phyloP scores from a whole-genome alignment of 2,888 invertebrate species.

The Homarus gammarus region DNA sequence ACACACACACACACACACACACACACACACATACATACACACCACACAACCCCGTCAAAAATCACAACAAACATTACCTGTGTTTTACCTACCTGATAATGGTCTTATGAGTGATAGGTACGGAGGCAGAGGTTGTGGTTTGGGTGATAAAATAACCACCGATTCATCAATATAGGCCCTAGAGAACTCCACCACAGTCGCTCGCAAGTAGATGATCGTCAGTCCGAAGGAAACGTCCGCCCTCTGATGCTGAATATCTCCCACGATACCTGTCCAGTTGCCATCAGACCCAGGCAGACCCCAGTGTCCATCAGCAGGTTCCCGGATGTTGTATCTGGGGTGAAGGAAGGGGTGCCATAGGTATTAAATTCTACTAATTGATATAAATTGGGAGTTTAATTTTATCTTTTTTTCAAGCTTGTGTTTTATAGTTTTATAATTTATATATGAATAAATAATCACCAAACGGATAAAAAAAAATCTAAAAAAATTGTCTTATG shows the following conservation, averaged over 20 bases:
- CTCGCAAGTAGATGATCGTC: background rate
- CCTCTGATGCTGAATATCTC: conserved; percentile 35
- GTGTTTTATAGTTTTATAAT: no score
- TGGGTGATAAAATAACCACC: conserved; percentile 4
- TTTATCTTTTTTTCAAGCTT: no score
- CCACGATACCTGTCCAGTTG: conserved; percentile 53
- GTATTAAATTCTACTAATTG: no score
- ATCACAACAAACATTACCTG: no score
- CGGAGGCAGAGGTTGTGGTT: conserved; percentile 26
- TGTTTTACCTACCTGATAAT: conserved; percentile 34
- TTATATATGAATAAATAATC: no score
- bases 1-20: no score
- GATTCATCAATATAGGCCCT: conserved; percentile 37
- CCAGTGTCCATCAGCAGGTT: conserved; percentile 41
- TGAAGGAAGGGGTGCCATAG: no score
- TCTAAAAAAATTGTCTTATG: no score
- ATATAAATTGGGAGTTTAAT: no score
- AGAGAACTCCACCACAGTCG: conserved; percentile 25
- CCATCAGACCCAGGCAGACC: conserved; percentile 13
- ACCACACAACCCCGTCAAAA: no score
- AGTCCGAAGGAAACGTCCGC: conserved; percentile 43
- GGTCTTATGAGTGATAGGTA: conserved; percentile 36
- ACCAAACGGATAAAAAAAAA: no score
- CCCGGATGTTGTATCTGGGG: conserved; percentile 17
- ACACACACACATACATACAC: no score